Conservation (phyloP, 2,113 vertebrate species). For the Bettongia penicillata region DNA sequence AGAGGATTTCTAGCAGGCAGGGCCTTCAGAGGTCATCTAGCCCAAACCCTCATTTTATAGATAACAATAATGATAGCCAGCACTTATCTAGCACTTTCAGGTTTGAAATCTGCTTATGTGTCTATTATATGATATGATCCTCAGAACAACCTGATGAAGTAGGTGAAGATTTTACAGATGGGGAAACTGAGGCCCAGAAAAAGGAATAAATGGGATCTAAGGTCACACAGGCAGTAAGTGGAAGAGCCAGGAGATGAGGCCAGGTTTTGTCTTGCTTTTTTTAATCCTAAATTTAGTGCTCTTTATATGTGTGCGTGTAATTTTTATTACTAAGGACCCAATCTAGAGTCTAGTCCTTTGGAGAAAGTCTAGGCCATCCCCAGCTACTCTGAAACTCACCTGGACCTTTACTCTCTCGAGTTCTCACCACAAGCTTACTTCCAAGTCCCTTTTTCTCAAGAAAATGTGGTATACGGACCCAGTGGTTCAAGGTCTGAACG, state of each 20-base stretch:
- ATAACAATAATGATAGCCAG: not conserved
- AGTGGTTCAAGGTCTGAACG: not conserved
- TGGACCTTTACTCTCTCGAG: not conserved
- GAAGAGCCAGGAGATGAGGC: not conserved
- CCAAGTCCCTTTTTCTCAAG: not conserved
- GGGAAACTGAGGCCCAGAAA: not conserved
- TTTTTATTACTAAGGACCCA: not conserved
- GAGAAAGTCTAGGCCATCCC: not conserved
- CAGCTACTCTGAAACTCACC: not conserved
- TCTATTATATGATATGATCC: not conserved
- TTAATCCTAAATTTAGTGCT: not conserved
- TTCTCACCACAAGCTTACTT: not conserved
- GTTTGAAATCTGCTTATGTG: not conserved
- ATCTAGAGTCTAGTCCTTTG: not conserved
- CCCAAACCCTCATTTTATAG: not conserved
- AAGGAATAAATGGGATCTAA: not conserved
- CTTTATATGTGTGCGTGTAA: not conserved
- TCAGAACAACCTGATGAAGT: not conserved
- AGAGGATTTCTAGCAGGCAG: not conserved
- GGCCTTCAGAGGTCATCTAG: not conserved
- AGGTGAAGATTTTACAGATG: not conserved
- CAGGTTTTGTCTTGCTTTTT: not conserved
- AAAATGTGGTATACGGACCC: not conserved
- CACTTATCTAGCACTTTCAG: not conserved
- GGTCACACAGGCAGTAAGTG: not conserved